Conservation (phyloP, 2,888 invertebrate genomes). For the Meta bourneti region DNA sequence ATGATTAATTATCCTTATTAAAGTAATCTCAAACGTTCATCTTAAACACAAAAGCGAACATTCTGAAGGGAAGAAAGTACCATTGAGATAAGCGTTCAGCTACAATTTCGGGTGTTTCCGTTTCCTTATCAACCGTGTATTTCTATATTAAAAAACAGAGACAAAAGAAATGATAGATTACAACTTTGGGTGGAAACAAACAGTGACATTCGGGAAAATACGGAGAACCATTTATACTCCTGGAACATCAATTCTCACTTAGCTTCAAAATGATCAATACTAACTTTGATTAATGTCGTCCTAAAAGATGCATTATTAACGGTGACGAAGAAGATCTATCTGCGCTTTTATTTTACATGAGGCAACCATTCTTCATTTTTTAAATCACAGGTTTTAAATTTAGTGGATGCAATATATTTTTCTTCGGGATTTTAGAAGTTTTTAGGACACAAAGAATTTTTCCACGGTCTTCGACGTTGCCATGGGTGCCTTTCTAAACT, state of each 20-base stretch:
- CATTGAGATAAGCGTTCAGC: not conserved
- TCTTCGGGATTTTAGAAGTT: no score
- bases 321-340: not conserved
- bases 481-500: no score
- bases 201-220: not conserved
- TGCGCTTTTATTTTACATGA: conserved; percentile 5
- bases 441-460: no score
- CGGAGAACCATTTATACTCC: conserved; percentile 23
- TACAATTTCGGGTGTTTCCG: not conserved
- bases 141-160: conserved; percentile 10
- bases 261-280: conserved; percentile 56
- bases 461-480: no score
- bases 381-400: not conserved
- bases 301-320: conserved; percentile 40
- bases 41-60: not conserved
- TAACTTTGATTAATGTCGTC: conserved; percentile 45
- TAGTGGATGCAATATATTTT: not conserved
- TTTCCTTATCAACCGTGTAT: not conserved
- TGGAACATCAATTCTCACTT: conserved; percentile 50
- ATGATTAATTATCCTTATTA: not conserved
- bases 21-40: not conserved
- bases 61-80: not conserved
- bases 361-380: not conserved
- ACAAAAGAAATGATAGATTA: conserved; percentile 21
- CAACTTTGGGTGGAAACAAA: conserved; percentile 39